Evolutionary conservation across 1,140 invertebrate genomes (phyloP).

Genomic region (Araneus ventricosus): DNA sequence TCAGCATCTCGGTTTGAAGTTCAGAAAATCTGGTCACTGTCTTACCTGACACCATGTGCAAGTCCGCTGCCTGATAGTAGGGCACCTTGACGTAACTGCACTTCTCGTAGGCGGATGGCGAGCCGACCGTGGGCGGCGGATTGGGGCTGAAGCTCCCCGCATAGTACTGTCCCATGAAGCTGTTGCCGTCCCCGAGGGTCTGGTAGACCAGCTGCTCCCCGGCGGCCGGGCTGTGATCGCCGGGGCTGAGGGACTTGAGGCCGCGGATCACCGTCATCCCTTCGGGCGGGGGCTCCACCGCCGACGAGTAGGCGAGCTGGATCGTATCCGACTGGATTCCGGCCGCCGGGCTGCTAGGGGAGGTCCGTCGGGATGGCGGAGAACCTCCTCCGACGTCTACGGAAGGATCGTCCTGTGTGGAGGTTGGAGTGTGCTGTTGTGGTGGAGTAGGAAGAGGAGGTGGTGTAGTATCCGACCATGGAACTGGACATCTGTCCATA

Average conservation of each 20-base stretch:
- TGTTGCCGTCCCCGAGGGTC: constrained; percentile 56
- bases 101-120: constrained; percentile 37
- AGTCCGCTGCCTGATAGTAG: background rate
- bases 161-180: constrained; percentile 41
- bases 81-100: constrained; percentile 25
- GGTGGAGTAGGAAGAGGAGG: constrained; percentile 30
- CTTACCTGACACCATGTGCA: constrained; percentile 62
- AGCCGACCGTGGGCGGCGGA: background rate
- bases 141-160: background rate
- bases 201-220: constrained; percentile 56
- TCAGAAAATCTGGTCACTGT: background rate
- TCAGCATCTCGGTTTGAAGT: too few relatives aligned
- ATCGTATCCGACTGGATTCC: background rate
- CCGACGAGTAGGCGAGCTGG: constrained; percentile 48
- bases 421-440: constrained; percentile 8
- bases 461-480: constrained; percentile 57
- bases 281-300: background rate
- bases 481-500: constrained; percentile 46
- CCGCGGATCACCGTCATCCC: constrained; percentile 55
- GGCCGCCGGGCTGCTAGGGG: background rate
- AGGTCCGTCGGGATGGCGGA: background rate
- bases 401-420: background rate
- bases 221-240: background rate
- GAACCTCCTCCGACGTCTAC: background rate
- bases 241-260: constrained; percentile 25